These are phyloP conservation scores for Malacosoma neustria DNA, from an alignment of 2,888 invertebrate genomes.

Conservation along the genomic window DNA sequence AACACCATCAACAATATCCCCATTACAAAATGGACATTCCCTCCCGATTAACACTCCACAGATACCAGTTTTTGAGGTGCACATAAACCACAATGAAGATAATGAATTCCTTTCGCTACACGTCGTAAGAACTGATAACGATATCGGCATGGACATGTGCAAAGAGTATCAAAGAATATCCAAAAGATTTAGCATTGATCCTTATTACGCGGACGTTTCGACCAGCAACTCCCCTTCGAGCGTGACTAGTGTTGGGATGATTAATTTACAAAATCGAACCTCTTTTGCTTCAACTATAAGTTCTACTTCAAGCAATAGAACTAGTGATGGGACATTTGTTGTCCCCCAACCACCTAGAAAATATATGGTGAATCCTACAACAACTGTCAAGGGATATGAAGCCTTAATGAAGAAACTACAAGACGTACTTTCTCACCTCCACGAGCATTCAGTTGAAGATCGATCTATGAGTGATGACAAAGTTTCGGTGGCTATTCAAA, in stretches of 20 bases:
- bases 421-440: constrained; percentile 56
- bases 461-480: constrained; percentile 49
- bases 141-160: constrained; percentile 62
- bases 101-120: constrained; percentile 61
- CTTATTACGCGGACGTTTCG: constrained; percentile 61
- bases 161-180: constrained; percentile 65
- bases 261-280: constrained; percentile 53
- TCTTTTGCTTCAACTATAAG: constrained; percentile 62
- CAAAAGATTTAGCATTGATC: constrained; percentile 59
- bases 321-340: constrained; percentile 64
- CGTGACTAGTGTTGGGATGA: constrained; percentile 59
- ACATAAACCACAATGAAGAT: constrained; percentile 59
- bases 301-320: constrained; percentile 54
- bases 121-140: constrained; percentile 59
- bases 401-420: constrained; percentile 55
- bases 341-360: constrained; percentile 66
- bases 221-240: constrained; percentile 62
- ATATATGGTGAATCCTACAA: constrained; percentile 47
- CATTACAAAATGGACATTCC: constrained; percentile 61
- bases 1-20: constrained; percentile 66
- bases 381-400: constrained; percentile 60
- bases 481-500: constrained; percentile 55
- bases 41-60: constrained; percentile 52
- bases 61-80: constrained; percentile 58
- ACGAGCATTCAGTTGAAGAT: constrained; percentile 45